Evolutionary conservation across 2,888 invertebrate species (phyloP), one percentile per base, ranked within the genome.

Genomic region (Caenorhabditis drosophilae): DNA sequence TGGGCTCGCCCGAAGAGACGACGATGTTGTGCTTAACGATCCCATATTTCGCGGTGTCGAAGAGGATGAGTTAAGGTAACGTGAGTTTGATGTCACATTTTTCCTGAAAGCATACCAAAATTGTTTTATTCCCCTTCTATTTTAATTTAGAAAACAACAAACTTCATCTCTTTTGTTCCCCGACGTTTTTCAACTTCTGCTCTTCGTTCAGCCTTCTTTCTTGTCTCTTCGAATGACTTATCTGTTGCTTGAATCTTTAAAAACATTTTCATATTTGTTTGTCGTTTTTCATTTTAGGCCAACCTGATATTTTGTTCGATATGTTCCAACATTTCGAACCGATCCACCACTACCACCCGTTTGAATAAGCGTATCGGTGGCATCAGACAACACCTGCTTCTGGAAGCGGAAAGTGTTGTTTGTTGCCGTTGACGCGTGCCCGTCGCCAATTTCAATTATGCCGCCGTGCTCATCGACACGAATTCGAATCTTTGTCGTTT

Each of bases 191-290:
- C 78, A 11, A 70, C 71, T 41, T 80, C 79, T 12, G 72, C 67
- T 25, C 75, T 53, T 48, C 72, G 73, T 50, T 77, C 73, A 23
- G 78, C 72, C 50, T 73, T 73, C 42, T 77, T 78, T 47, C 70
- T 67, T 35, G 79, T 78, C 48, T 80, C 79, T 38, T 75, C 74
- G 45, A 80, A 79, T 25, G 79, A 73, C 46, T 67, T 69, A 35
- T 80, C 77, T 11, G 80, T 80, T 6, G 80, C 79, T 69, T 76
- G 73, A 23, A 76, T 62, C 70, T 75, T 42, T 23, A 68, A 57
- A 47, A 15, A 41, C 15, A 9, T n/a, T 20, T 51, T 40, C 31
- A 23, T 12, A 18, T 31, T 16, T 4, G 2, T 31, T 7, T 31
- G n/a, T 16, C 41, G 11, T 9, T 45, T 45, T 45, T 23, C 12